Evolutionary conservation across 2,113 vertebrate species (phyloP).

Genomic region (Phrynocephalus versicolor): DNA sequence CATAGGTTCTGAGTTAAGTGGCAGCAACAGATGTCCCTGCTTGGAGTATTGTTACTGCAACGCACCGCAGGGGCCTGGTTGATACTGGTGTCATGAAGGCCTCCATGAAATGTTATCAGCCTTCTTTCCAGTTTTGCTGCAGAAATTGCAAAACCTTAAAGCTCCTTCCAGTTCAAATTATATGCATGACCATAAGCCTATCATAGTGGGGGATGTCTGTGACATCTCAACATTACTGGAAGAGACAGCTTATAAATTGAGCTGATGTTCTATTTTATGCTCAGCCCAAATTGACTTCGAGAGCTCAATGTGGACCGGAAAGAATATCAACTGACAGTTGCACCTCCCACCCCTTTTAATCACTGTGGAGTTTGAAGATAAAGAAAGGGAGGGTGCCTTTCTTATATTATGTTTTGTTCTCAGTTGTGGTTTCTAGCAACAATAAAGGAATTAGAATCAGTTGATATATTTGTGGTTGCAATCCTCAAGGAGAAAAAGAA

Average conservation of each 20-base stretch:
- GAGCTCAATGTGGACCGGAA: slow-evolving; percentile 44
- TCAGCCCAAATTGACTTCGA: slow-evolving; percentile 56
- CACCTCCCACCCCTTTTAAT: slow-evolving; percentile 27
- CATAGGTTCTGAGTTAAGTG: not conserved
- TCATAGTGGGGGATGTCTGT: slow-evolving; percentile 39
- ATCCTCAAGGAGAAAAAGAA: not conserved
- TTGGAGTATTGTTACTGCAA: not conserved
- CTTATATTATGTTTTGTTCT: slow-evolving; percentile 32
- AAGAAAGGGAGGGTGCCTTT: not conserved
- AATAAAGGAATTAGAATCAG: slow-evolving; percentile 5
- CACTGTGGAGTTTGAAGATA: slow-evolving; percentile 14
- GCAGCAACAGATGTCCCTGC: not conserved
- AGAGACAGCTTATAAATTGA: slow-evolving; percentile 57
- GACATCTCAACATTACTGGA: slow-evolving; percentile 30
- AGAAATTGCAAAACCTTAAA: slow-evolving; percentile 18
- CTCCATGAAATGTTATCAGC: slow-evolving; percentile 2
- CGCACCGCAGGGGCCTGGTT: not conserved
- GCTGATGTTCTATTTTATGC: slow-evolving; percentile 47
- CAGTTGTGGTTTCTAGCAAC: slow-evolving; percentile 10
- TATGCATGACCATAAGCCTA: slow-evolving; percentile 37
- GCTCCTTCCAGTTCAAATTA: slow-evolving; percentile 46
- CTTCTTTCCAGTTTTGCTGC: not conserved
- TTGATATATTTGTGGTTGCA: not conserved
- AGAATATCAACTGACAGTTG: slow-evolving; percentile 31
- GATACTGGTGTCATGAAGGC: not conserved